phyloP scores from a whole-genome alignment of 2,113 vertebrate genomes.

The Thinocorus orbignyianus region DNA sequence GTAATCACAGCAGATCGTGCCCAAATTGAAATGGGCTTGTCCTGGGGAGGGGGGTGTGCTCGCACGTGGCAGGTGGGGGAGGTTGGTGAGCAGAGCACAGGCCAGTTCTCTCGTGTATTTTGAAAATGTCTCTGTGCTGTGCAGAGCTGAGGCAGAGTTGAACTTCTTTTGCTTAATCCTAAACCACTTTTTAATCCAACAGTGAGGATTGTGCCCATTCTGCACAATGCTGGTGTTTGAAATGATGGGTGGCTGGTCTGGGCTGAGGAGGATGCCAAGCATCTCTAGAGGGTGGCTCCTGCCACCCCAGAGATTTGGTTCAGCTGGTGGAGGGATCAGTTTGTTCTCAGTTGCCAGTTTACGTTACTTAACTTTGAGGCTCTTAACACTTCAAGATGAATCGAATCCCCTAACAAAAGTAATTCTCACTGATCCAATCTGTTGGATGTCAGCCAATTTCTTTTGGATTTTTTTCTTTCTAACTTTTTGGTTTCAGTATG shows the following conservation, averaged over 20 bases:
- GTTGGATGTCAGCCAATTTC: neutral
- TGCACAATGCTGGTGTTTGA: neutral
- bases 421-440: neutral
- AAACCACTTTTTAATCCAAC: neutral
- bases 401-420: neutral
- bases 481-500: neutral
- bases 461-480: no score
- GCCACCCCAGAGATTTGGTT: neutral
- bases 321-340: accelerated
- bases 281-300: neutral
- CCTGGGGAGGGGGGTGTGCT: neutral
- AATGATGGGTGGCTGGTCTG: accelerated
- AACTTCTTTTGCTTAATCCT: neutral
- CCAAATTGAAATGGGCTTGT: neutral
- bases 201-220: accelerated
- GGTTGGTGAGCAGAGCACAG: neutral
- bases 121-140: neutral
- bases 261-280: neutral
- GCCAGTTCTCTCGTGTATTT: neutral
- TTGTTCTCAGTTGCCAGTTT: neutral
- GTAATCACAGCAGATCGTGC: neutral
- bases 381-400: neutral
- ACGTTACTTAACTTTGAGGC: neutral
- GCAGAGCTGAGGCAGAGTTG: neutral
- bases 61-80: accelerated